Conservation (phyloP, 1,140 invertebrate genomes). For the Heliconius nattereri region DNA sequence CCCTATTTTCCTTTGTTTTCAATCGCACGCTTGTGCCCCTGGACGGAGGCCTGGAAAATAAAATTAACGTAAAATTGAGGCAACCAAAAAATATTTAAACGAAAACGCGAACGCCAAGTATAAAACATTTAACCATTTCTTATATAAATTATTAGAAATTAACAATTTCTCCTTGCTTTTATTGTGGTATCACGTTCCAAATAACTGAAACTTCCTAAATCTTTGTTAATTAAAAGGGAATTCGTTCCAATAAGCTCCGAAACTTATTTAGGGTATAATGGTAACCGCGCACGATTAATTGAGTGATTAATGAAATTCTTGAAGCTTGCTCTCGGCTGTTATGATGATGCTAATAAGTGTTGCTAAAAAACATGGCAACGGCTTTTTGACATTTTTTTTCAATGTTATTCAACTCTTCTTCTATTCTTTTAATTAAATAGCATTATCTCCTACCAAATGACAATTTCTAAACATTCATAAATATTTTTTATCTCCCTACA, state of each 20-base stretch:
- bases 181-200: conserved; percentile 9
- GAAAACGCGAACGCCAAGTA: not conserved
- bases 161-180: conserved; percentile 1
- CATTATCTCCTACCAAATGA: too few species aligned
- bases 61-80: not conserved
- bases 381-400: not conserved
- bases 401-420: not conserved
- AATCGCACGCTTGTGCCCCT: too few species aligned
- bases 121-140: not conserved
- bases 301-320: not conserved
- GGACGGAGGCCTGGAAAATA: too few species aligned
- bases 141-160: not conserved
- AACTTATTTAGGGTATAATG: not conserved
- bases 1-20: too few species aligned
- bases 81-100: not conserved
- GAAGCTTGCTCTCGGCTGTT: not conserved
- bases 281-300: conserved; percentile 5
- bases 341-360: not conserved
- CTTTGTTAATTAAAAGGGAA: conserved; percentile 13
- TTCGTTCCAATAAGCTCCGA: conserved; percentile 5
- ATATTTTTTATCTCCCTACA: too few species aligned
- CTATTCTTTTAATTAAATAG: too few species aligned
- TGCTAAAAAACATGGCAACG: not conserved
- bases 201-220: conserved; percentile 19
- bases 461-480: too few species aligned